Evolutionary conservation across 2,113 vertebrate genomes (phyloP), one percentile per base, ranked within the genome.

Genomic region (Tretioscincus oriximinensis): DNA sequence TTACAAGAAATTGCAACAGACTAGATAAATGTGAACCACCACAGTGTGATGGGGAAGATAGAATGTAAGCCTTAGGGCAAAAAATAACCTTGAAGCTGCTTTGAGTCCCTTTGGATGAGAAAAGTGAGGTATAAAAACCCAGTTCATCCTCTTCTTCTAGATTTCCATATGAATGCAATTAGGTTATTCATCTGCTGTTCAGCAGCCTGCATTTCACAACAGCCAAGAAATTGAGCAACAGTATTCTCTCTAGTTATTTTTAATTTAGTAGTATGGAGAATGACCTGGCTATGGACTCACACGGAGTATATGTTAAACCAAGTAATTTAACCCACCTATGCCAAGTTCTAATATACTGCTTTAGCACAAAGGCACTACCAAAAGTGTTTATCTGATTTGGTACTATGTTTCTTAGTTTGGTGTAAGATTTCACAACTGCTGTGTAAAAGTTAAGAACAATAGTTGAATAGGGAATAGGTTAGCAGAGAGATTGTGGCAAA

Each of bases 341-440:
- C 35, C 65, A 47, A 76, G 47, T 65, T 65, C 75, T 47, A 65
- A 61, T 76, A 76, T 41, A 76, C 24, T 63, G 18, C 31, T 76
- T 65, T 76, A 76, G 65, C 74, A 76, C 8, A 7, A 76, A 76
- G 9, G 18, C 75, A 76, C 28, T 49, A 76, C 35, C 75, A 65
- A 47, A 65, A 18, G 61, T 49, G 75, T 65, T 76, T 76, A 64
- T 61, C 61, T 76, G 75, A 49, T 76, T 65, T 76, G 61, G 61
- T 65, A 64, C 24, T 24, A n/a, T 45, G 31, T 63, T 75, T 75
- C 73, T 63, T 26, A 31, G 29, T 75, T 75, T 75, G 24, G 31
- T 76, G 47, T 26, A 76, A 18, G 75, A 63, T 49, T 76, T 76
- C 75, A 65, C 75, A 76, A 65, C 61, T 76, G 45, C n/a, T 65